Evolutionary conservation across 2,113 vertebrate genomes (phyloP).

Genomic region (Plotosus lineatus): DNA sequence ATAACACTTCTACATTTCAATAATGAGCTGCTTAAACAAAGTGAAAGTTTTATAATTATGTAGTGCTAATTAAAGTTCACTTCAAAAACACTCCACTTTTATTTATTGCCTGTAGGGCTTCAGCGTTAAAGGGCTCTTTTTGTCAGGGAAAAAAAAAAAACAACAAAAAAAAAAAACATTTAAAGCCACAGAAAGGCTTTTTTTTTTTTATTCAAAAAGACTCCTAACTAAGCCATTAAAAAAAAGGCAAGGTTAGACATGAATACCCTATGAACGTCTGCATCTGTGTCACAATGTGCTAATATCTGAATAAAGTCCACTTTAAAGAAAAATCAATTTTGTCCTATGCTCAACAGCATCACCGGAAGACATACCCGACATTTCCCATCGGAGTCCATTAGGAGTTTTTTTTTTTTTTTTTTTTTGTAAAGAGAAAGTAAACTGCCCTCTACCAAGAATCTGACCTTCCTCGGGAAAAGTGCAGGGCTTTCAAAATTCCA

Average conservation of each 20-base stretch:
- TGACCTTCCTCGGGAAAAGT: slow-evolving; percentile 38
- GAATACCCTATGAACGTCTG: not conserved
- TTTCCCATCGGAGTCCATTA: slow-evolving; percentile 46
- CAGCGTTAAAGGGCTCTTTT: slow-evolving; percentile 50
- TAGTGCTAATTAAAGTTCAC: slow-evolving; percentile 65
- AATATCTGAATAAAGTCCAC: slow-evolving; percentile 5
- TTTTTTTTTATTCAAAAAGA: not conserved
- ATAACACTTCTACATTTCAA: slow-evolving; percentile 32
- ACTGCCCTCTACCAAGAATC: slow-evolving; percentile 54
- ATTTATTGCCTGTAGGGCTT: slow-evolving; percentile 50
- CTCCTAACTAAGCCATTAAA: not conserved
- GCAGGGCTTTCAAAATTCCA: slow-evolving; percentile 43
- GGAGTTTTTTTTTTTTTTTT: slow-evolving; percentile 39
- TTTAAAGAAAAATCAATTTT: slow-evolving; percentile 26
- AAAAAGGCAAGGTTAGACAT: not conserved
- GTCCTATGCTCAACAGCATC: slow-evolving; percentile 43
- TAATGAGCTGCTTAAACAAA: slow-evolving; percentile 33
- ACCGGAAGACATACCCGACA: slow-evolving; percentile 51
- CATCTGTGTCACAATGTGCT: not conserved
- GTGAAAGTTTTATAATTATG: slow-evolving; percentile 47
- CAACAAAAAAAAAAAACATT: slow-evolving; percentile 9
- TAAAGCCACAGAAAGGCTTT: not conserved
- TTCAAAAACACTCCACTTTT: slow-evolving; percentile 58
- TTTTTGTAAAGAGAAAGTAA: slow-evolving; percentile 45
- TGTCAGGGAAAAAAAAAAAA: not conserved